phyloP scores from a whole-genome alignment of 2,797 vertebrate species.

The Ibycter americanus region DNA sequence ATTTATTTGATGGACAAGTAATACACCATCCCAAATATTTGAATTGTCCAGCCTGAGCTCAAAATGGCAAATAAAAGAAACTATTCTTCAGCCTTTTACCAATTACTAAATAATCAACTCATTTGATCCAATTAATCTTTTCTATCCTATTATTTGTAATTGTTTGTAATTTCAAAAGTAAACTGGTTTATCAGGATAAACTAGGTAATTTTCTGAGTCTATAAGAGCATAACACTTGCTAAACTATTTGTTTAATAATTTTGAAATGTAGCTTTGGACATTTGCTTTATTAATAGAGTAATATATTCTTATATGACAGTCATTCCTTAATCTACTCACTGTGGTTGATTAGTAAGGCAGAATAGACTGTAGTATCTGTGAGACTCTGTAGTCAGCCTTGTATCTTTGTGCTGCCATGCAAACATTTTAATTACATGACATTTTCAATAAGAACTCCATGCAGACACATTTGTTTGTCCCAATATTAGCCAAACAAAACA shows the following conservation, averaged over 20 bases:
- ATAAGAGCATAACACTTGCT: neutral
- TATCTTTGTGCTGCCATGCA: neutral
- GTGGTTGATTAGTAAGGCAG: neutral
- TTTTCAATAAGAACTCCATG: neutral
- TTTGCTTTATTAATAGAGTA: neutral
- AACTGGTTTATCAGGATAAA: neutral
- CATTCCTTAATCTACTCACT: neutral
- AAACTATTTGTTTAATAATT: neutral
- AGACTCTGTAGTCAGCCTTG: neutral
- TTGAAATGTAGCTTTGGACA: neutral
- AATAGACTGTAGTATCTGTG: neutral
- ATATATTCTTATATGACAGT: neutral
- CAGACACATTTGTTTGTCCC: neutral
- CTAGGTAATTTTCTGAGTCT: neutral
- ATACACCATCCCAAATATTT: neutral
- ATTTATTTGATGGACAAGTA: neutral
- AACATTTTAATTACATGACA: neutral
- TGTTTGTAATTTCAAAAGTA: neutral
- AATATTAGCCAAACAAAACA: neutral
- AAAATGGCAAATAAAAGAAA: neutral
- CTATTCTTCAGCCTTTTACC: neutral
- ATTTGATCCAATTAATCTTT: neutral
- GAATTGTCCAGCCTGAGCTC: neutral
- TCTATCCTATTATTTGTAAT: neutral
- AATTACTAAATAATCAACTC: neutral